Base-by-base conservation (phyloP, 2,113 vertebrate genomes). In the Cricetomys ansorgei region DNA sequence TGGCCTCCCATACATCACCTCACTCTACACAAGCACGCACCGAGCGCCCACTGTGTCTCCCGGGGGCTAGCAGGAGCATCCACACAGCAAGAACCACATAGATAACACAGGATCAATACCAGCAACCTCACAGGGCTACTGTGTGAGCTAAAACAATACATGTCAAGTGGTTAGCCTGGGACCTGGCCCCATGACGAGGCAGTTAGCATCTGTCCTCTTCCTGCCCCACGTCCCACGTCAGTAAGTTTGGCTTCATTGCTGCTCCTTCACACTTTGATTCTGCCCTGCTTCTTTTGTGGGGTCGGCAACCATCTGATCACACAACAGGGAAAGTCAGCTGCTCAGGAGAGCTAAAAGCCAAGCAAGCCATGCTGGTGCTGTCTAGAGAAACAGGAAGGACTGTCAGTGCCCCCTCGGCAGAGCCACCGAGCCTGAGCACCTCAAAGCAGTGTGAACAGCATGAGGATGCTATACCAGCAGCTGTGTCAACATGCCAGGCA, bases 401-500 rank as follows among this genome's bases (percentile, higher is more conserved):
- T 29, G 3, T 8, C 21, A 80, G 34, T 2, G 23, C 10, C 40
- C 40, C 53, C 11, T 25, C 15, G 40, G 40, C 50, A 48, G 40
- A 55, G 3, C 23, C 73, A 9, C 21, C 3, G 2, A 1, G 72
- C 59, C 55, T 43, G 81, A 27, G 69, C 0, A 3, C 59, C 53
- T 70, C 72, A 17, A 12, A n/a, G 34, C 23, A 43, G 67, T 6
- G 12, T 0, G 59, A 11, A 10, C 11, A 4, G n/a, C 29, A 37
- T 53, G 19, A 13, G 16, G 29, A 25, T 3, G 7, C 53, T 3
- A 1, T n/a, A 9, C 16, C 73, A 23, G 2, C 0, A 45, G 5
- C 23, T 0, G 1, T 3, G 37, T 5, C 8, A 15, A 11, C 11
- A 19, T 1, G 3, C 1, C 0, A 6, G 80, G 25, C 65, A 17